Conservation (phyloP, 2,113 vertebrate genomes). For the Pimephales promelas region DNA sequence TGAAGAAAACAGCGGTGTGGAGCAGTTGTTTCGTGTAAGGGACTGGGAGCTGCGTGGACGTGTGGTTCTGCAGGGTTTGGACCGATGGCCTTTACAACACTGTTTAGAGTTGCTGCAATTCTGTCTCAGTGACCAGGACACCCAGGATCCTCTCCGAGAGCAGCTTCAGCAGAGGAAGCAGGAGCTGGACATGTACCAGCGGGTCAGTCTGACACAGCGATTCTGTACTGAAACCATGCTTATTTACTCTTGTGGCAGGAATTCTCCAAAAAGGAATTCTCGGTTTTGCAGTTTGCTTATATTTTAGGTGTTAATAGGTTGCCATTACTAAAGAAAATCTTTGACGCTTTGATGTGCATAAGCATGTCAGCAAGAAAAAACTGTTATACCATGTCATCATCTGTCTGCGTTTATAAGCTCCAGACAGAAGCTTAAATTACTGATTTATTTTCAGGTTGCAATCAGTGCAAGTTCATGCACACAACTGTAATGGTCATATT, state of each 20-base stretch:
- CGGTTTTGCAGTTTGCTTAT: background rate
- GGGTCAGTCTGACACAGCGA: constrained; percentile 71
- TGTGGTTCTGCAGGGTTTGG: constrained; percentile 81
- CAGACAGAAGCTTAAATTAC: background rate
- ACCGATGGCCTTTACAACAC: constrained; percentile 85
- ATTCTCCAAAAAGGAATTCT: background rate
- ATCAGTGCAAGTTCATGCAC: background rate
- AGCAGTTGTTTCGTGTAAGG: constrained; percentile 83
- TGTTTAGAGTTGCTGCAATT: constrained; percentile 89
- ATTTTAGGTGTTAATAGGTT: background rate
- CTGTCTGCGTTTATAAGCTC: constrained; percentile 14
- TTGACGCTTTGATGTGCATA: background rate
- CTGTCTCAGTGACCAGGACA: constrained; percentile 80
- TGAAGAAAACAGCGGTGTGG: constrained; percentile 77
- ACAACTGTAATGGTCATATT: background rate
- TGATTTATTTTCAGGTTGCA: background rate
- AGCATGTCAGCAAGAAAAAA: background rate
- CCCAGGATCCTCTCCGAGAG: constrained; percentile 71
- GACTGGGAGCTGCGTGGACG: constrained; percentile 81
- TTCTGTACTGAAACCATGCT: background rate
- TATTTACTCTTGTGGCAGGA: background rate
- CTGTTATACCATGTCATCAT: background rate
- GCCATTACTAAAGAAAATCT: background rate
- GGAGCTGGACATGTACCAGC: constrained; percentile 85
- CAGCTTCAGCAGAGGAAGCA: constrained; percentile 79